Evolutionary conservation across 2,888 invertebrate genomes (phyloP).

Genomic region (Drosophila quinaria): DNA sequence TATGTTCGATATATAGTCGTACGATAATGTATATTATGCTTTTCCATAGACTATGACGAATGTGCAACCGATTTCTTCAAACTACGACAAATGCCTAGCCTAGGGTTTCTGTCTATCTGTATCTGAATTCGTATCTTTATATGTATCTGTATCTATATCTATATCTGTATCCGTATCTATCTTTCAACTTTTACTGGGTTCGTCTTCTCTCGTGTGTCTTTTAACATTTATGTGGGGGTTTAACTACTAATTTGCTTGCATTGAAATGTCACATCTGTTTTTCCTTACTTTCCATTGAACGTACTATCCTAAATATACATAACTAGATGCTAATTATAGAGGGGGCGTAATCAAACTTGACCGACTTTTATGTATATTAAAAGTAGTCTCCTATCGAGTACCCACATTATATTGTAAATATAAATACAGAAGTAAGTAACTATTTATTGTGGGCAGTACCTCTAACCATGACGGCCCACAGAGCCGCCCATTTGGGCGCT

Average conservation of each 20-base stretch:
- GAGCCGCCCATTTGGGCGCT: constrained; percentile 30
- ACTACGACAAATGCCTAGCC: constrained; percentile 49
- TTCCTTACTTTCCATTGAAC: constrained; percentile 17
- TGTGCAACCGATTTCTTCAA: constrained; percentile 38
- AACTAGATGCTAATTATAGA: constrained; percentile 38
- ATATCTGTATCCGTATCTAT: constrained; percentile 38
- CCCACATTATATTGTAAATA: constrained; percentile 46
- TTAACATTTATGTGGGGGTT: constrained; percentile 40
- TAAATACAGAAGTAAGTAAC: constrained; percentile 59
- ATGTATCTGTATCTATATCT: constrained; percentile 3
- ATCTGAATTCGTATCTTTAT: constrained; percentile 4
- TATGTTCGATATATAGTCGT: constrained; percentile 24
- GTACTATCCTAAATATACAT: constrained; percentile 36
- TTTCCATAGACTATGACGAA: constrained; percentile 41
- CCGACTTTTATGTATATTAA: constrained; percentile 13
- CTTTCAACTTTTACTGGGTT: constrained; percentile 35
- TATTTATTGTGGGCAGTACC: constrained; percentile 48
- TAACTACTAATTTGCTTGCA: constrained; percentile 66
- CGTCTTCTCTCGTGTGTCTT: constrained; percentile 26
- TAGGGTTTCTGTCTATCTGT: constrained; percentile 31
- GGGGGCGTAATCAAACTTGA: constrained; percentile 10
- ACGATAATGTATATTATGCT: constrained; percentile 37
- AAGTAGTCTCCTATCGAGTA: constrained; percentile 24
- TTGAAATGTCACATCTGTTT: constrained; percentile 73
- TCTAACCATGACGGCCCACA: constrained; percentile 31